Evolutionary conservation across 2,888 invertebrate species (phyloP), one percentile per base, ranked within the genome.

Genomic region (Celastrina argiolus): DNA sequence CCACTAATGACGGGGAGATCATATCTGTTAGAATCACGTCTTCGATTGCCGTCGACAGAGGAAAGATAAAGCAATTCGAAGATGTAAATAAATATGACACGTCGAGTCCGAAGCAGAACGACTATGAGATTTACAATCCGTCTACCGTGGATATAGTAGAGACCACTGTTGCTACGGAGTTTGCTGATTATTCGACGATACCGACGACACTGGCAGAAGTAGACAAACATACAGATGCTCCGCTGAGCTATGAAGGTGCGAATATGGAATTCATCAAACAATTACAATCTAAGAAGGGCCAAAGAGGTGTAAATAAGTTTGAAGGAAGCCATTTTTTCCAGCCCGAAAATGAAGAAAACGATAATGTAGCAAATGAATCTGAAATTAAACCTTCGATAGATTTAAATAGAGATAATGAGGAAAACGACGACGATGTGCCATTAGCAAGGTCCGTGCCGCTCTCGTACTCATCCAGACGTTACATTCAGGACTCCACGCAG

Each of bases 11-110:
- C 76, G 72, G 92, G 76, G 82, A 92, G 80, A 85, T 91, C 31
- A 91, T 91, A 77, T 89, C 90, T 42, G 92, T 93, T 56, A 89
- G 93, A 75, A 92, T 93, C 67, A 93, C 93, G 6, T 93, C 93
- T 8, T 92, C 93, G 7, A 92, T 93, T 16, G 93, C 92, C 65
- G 88, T 93, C 5, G 93, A 91, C 2, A 88, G 93, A 66, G 89
- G 92, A 7, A 81, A 78, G 73, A 74, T 74, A 18, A 87, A 81
- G 72, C 70, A 76, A 56, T 71, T 69, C 16, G 71, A 73, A 51
- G 77, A 67, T 66, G 69, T 68, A 42, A 28, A 36, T 5, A 18
- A 16, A 34, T 18, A 59, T 36, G 18, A 59, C 16, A 8, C 31
- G 16, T 18, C 18, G 31, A 22, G 34, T 36, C 66, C 51, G 67